Percentiles rank a stretch among this genome's conserved stretches.
Evolutionary conservation across 2,797 vertebrate species (phyloP).

Genomic region (Mus minutoides): DNA sequence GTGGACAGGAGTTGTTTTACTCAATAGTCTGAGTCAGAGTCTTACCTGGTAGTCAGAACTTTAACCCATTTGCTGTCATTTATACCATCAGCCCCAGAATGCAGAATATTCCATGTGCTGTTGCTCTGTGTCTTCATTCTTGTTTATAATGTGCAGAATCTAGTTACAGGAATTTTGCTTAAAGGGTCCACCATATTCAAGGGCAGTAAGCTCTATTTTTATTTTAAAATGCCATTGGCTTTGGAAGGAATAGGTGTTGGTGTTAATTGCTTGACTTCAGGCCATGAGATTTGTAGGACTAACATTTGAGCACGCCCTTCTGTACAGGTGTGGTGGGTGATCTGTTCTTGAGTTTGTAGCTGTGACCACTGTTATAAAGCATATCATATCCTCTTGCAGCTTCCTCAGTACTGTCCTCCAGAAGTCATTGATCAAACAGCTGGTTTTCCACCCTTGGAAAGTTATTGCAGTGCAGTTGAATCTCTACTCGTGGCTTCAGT

Average conservation of each 20-base stretch:
- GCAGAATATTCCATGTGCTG: neutral
- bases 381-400: neutral
- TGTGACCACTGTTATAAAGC: neutral
- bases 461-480: neutral
- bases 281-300: neutral
- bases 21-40: too few relatives aligned
- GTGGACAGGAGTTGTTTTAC: neutral
- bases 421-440: conserved; percentile 29
- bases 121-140: neutral
- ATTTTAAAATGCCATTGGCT: neutral
- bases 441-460: conserved; percentile 34
- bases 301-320: neutral
- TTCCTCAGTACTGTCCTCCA: neutral
- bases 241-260: conserved; percentile 5
- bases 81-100: neutral
- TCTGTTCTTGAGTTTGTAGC: conserved; percentile 14
- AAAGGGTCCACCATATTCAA: neutral
- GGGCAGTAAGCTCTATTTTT: neutral
- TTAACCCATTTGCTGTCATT: neutral
- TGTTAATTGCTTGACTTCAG: conserved; percentile 15
- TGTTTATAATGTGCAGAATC: neutral
- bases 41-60: neutral
- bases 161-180: conserved; percentile 27
- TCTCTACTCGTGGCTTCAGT: neutral
- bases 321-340: neutral